phyloP scores from a whole-genome alignment of 2,113 vertebrate species.

The Leucosticte australis region DNA sequence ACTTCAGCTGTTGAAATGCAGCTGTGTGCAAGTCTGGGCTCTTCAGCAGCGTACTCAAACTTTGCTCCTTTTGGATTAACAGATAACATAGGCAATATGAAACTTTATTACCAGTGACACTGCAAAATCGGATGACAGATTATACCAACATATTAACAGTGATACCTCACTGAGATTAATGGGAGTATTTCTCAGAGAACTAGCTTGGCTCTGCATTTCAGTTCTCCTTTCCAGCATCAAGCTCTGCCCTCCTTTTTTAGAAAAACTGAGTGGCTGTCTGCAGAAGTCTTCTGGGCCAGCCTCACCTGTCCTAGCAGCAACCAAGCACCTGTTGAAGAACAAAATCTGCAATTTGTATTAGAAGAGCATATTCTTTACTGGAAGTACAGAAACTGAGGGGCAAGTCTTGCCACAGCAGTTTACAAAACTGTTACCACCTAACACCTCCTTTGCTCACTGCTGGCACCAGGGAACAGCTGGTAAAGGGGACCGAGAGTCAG shows the following conservation, averaged over 20 bases:
- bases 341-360: background rate
- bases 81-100: background rate
- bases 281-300: background rate
- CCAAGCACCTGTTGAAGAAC: background rate
- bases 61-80: background rate
- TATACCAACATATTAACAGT: background rate
- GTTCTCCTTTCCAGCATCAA: background rate
- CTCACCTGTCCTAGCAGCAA: background rate
- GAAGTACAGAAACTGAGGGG: background rate
- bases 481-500: background rate
- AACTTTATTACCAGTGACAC: background rate
- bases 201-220: background rate
- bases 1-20: background rate
- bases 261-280: background rate
- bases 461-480: background rate
- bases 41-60: background rate
- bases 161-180: slow-evolving; percentile 10
- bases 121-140: background rate
- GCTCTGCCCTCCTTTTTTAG: background rate
- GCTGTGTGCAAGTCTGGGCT: background rate
- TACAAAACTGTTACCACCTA: background rate
- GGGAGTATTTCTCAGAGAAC: background rate
- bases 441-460: background rate
- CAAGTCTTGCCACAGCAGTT: background rate
- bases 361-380: background rate